These are phyloP conservation scores for Spinus olivaceus DNA, from an alignment of 2,797 vertebrate species.

Conservation along the genomic window DNA sequence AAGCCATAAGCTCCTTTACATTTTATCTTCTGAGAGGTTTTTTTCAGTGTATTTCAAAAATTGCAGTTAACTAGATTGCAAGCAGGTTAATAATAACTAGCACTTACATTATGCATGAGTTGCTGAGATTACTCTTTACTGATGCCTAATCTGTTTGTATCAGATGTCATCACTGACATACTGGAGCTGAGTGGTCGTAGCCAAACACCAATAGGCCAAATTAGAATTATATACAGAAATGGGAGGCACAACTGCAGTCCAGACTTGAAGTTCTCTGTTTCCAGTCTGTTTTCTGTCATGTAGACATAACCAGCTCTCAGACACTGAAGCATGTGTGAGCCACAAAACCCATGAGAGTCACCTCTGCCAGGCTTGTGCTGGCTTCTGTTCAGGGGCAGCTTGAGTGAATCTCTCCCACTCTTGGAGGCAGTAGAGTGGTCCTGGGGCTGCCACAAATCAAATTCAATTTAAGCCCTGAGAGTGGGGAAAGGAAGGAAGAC, in stretches of 20 bases:
- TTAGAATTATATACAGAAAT: neutral
- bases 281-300: neutral
- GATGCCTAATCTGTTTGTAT: neutral
- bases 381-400: neutral
- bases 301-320: neutral
- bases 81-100: neutral
- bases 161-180: neutral
- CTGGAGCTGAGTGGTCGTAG: neutral
- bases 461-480: neutral
- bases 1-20: neutral
- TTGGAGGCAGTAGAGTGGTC: rapidly evolving
- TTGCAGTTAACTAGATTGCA: neutral
- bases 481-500: neutral
- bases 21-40: neutral
- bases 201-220: neutral
- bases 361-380: neutral
- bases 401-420: rapidly evolving
- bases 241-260: neutral
- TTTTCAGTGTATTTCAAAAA: neutral
- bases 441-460: neutral
- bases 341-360: neutral
- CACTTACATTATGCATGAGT: neutral
- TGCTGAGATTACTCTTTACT: neutral
- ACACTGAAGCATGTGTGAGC: neutral
- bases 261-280: neutral